Base-by-base conservation (phyloP, 2,888 invertebrate species). In the Seladonia tumulorum region DNA sequence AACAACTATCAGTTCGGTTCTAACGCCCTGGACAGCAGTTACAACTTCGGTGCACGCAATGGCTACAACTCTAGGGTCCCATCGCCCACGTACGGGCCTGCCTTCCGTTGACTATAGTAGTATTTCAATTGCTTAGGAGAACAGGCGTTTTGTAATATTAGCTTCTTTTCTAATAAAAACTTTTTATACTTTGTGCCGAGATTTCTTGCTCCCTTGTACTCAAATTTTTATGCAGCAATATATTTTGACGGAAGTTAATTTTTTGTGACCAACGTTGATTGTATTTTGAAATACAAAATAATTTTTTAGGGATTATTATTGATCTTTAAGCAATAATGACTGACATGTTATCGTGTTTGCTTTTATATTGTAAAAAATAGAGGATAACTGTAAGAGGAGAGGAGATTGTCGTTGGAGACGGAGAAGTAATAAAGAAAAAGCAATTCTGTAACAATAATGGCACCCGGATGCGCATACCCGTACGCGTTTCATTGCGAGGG, bases 11-110 rank as follows among this genome's bases (percentile, higher is more conserved):
- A 92, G 77, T 90, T 89, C 66, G 92, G 93, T 66, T 91, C 93
- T 10, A 94, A 93, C 76, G 88, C 93, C 29, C 80, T 92, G 88
- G 94, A 94, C 83, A 91, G 88, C 85, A 90, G 89, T 86, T 91
- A 92, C 88, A 90, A 90, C 53, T 92, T 93, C 66, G 91, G 90
- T 25, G 89, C 90, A 12, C 88, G 93, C 18, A 92, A 91, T 47
- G 92, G 90, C 79, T 93, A 92, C 57, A 93, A 92, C 75, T 88
- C 93, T 35, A 88, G 88, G 60, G 73, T 66, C 5, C 91, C 94
- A 7, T 91, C 93, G 77, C 86, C 94, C 4, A 92, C 92, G 12
- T 95, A 95, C 79, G 94, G 95, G n/a, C 93, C 94, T 35, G 92
- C 94, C 47, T 94, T 93, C 87, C 93, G 91, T 82, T 93, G 88